Percentiles rank a stretch among this genome's conserved stretches.
Conservation (phyloP, 1,140 invertebrate species). For the Nasonia longicornis region DNA sequence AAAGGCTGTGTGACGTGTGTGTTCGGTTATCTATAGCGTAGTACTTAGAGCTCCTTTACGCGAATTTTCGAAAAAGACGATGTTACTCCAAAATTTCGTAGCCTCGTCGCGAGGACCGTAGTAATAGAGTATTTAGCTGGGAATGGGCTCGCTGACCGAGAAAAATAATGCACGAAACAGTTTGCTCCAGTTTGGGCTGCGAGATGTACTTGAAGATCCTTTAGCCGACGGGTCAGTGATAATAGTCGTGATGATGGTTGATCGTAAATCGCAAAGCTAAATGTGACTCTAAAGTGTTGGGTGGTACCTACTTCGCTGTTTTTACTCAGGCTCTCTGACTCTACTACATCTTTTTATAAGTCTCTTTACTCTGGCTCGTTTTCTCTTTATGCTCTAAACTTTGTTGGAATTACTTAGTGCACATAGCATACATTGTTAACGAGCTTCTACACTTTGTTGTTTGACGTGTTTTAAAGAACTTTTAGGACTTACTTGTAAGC, state of each 20-base stretch:
- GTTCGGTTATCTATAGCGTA: neutral
- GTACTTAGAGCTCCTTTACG: neutral
- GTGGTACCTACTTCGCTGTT: neutral
- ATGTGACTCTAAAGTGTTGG: conserved; percentile 6
- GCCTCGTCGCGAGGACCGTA: neutral
- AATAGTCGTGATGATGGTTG: neutral
- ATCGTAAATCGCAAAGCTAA: neutral
- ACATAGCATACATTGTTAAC: neutral
- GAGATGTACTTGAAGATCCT: conserved; percentile 32
- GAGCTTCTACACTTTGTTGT: neutral
- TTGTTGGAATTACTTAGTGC: neutral
- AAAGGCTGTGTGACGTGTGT: neutral
- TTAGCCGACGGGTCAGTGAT: neutral
- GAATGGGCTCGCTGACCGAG: neutral
- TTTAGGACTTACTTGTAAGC: neutral
- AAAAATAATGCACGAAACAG: conserved; percentile 26
- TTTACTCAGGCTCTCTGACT: neutral
- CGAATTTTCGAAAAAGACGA: neutral
- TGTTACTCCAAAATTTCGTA: neutral
- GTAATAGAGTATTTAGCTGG: neutral
- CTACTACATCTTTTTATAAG: conserved; percentile 8
- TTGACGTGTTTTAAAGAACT: neutral
- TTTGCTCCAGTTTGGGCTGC: neutral
- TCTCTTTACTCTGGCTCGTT: neutral
- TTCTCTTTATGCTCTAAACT: neutral